Evolutionary conservation across 2,888 invertebrate species (phyloP), one percentile per base, ranked within the genome.

Genomic region (Meiosimyza platycephala): DNA sequence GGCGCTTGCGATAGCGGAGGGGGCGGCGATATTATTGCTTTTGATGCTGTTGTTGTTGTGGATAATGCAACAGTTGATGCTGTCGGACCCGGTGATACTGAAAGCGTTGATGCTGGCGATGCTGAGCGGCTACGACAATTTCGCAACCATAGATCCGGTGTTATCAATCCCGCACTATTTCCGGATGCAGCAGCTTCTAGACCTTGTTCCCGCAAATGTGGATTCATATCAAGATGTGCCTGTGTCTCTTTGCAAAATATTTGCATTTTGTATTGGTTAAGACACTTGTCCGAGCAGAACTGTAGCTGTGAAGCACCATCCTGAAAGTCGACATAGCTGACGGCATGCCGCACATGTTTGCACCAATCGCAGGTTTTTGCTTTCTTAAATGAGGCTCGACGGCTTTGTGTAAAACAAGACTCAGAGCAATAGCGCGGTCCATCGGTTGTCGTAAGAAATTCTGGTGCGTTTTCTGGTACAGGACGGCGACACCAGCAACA

Each of bases 221-320:
- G 94, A 85, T 93, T 92, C 86, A 96, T 91, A 84, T 96, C 95
- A 73, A 97, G 90, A 85, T 96, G 96, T 9, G 96, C 96, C 85
- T 95, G 94, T 6, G 97, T 96, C 88, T 97, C 97, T 67, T 94
- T 92, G 88, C 97, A 97, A 88, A 97, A 97, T 77, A 97, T 96
- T 86, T 96, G 95, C 96, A 97, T 97, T 89, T 97, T 97, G 90
- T 97, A 97, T 87, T 97, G 96, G 85, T 96, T 97, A 78, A 97
- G 90, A 84, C 97, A 97, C 89, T 96, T 96, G 86, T 96, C 95
- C 63, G 95, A 95, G 87, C 92, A 94, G 86, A 97, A 97, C 87
- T 97, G 96, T 62, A 97, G 89, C 83, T 96, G 96, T 28, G 94
- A 93, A 78, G 95, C 95, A 60, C 96, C 96, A 83, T 96, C 96